Evolutionary conservation across 2,113 vertebrate species (phyloP).

Genomic region (Corvus moneduloides): DNA sequence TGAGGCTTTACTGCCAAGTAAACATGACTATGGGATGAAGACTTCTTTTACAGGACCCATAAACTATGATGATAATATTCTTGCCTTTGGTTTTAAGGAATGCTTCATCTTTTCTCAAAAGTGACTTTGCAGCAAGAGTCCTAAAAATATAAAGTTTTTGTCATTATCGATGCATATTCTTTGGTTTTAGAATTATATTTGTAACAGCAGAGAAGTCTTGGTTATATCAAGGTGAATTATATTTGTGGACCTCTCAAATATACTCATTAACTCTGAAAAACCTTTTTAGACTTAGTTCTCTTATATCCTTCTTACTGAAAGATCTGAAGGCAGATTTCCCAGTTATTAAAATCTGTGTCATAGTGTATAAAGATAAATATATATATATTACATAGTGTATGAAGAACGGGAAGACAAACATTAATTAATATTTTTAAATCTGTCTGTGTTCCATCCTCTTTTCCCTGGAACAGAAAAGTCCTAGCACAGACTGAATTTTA

Average conservation of each 20-base stretch:
- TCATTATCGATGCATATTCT: not conserved
- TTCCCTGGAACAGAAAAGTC: not conserved
- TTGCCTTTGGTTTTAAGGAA: not conserved
- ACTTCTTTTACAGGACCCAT: not conserved
- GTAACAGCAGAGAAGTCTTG: not conserved
- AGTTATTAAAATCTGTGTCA: not conserved
- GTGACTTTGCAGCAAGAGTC: not conserved
- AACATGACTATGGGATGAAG: not conserved
- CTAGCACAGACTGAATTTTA: not conserved
- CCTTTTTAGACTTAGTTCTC: not conserved
- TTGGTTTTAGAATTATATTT: not conserved
- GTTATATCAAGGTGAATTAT: not conserved
- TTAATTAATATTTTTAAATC: not conserved
- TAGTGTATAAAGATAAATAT: not conserved
- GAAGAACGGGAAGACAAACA: not conserved
- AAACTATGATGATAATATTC: not conserved
- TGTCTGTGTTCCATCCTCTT: not conserved
- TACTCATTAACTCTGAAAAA: not conserved
- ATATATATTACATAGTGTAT: not conserved
- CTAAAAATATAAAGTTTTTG: not conserved
- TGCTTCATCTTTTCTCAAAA: not conserved
- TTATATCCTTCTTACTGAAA: not conserved
- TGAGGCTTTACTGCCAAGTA: not conserved
- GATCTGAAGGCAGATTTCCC: not conserved
- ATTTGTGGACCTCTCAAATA: not conserved